Base-by-base conservation (phyloP, 2,797 vertebrate genomes). In the Acrossocheilus wenchowensis region DNA sequence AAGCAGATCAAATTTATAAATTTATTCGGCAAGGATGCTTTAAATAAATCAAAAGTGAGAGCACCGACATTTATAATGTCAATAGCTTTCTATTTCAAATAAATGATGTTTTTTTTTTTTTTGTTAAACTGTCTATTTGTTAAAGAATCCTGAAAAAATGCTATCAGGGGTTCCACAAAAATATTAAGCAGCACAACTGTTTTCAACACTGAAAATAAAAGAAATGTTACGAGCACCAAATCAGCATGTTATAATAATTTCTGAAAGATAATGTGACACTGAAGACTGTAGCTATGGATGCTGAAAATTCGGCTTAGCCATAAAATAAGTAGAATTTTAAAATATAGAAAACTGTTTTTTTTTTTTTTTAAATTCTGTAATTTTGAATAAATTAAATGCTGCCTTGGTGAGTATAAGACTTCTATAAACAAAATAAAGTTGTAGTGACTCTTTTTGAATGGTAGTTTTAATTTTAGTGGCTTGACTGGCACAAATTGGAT, bases 391-490 rank as follows among this genome's bases (percentile, higher is more conserved):
- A 36, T 34, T 34, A 36, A 77, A 36, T 30, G 4, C 2, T 21
- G 15, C 48, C 19, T 77, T 77, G 48, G 4, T 75, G 45, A 74
- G 15, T 30, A 34, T 19, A 52, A 54, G 8, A 75, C 26, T 30
- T 45, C 43, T 11, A 45, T 26, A 45, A 73, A 45, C 6, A 11
- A 60, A 60, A 52, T 52, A 17, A 52, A 52, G 15, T 17, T 60
- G 23, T n/a, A 30, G 2, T 66, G 12, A 66, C 12, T 64, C n/a
- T 30, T 30, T 57, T 57, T 60, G 1, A 39, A 39, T 52, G 21
- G 36, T 71, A 41, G 69, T n/a, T 21, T 78, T 64, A 2, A 57
- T 74, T 74, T 73, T 71, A 48, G n/a, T 74, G 41, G 60, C 54
- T 48, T 83, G 17, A 73, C 9, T 23, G 23, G 36, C 15, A 74